A percentile compares a stretch with the other conserved stretches of the same genome.
These are phyloP conservation scores for Embidobia sp. DNA, from an alignment of 2,888 invertebrate genomes.

Conservation along the genomic window DNA sequence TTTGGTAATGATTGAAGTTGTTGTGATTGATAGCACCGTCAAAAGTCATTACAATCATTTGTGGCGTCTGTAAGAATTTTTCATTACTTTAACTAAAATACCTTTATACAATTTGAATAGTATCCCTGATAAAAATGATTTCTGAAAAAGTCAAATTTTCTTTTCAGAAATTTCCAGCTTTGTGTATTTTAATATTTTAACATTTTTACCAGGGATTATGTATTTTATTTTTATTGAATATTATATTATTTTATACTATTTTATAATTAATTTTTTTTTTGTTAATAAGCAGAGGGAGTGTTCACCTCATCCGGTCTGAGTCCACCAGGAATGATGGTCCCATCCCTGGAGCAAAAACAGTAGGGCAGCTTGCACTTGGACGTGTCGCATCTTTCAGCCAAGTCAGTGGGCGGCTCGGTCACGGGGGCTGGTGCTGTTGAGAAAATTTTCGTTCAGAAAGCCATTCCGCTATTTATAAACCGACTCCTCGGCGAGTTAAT, in stretches of 20 bases:
- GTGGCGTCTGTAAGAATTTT: slow-evolving; percentile 93
- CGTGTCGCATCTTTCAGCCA: slow-evolving; percentile 90
- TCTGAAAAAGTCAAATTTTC: too few relatives aligned
- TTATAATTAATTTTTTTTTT: too few relatives aligned
- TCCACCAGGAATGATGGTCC: slow-evolving; percentile 92
- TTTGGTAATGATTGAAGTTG: slow-evolving; percentile 93
- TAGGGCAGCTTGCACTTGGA: slow-evolving; percentile 91
- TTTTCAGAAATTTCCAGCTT: too few relatives aligned
- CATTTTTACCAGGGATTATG: too few relatives aligned
- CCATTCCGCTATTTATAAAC: slow-evolving; percentile 22
- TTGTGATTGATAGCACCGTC: slow-evolving; percentile 94
- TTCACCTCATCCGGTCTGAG: slow-evolving; percentile 90
- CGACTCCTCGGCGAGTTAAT: slow-evolving; percentile 14
- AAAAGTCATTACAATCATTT: slow-evolving; percentile 95
- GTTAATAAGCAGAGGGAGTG: background rate
- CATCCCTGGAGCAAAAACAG: slow-evolving; percentile 96
- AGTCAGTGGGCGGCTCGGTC: slow-evolving; percentile 90
- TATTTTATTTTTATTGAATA: too few relatives aligned
- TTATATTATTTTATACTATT: too few relatives aligned
- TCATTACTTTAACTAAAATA: too few relatives aligned
- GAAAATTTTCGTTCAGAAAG: slow-evolving; percentile 4
- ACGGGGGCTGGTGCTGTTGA: slow-evolving; percentile 88
- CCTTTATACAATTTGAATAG: too few relatives aligned
- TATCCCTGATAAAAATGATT: too few relatives aligned
- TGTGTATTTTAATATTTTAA: too few relatives aligned